Conservation (phyloP, 2,113 vertebrate species). For the Clarias macrocephalus region DNA sequence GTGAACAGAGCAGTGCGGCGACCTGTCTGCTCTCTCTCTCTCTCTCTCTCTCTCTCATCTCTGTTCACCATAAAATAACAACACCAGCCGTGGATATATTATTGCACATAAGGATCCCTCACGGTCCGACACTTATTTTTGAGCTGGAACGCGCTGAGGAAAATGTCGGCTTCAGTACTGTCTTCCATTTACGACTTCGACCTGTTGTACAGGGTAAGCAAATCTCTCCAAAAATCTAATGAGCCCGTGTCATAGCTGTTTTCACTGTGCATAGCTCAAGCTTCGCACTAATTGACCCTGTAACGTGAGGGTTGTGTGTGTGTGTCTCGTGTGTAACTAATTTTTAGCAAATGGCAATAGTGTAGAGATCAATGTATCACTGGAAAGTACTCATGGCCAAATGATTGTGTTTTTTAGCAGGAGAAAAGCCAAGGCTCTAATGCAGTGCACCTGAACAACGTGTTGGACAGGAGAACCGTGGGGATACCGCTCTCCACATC, state of each 20-base stretch:
- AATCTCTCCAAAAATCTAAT: not conserved
- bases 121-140: constrained; percentile 64
- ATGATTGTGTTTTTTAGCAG: constrained; percentile 64
- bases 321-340: not conserved
- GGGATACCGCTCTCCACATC: constrained; percentile 82
- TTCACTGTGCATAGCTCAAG: not conserved
- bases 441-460: constrained; percentile 84
- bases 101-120: constrained; percentile 62
- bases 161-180: constrained; percentile 89
- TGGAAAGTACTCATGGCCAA: not conserved
- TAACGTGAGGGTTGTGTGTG: constrained; percentile 11
- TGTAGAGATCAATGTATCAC: not conserved
- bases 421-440: constrained; percentile 87
- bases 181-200: constrained; percentile 96
- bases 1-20: constrained; percentile 24
- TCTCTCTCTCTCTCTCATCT: not conserved
- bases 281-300: not conserved
- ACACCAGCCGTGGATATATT: constrained; percentile 72
- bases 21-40: not conserved
- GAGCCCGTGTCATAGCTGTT: not conserved
- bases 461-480: constrained; percentile 95
- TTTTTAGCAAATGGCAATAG: not conserved
- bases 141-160: constrained; percentile 64
- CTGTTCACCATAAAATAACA: not conserved
- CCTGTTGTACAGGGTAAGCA: constrained; percentile 90